phyloP scores from a whole-genome alignment of 2,888 invertebrate genomes.

The Troides helena region DNA sequence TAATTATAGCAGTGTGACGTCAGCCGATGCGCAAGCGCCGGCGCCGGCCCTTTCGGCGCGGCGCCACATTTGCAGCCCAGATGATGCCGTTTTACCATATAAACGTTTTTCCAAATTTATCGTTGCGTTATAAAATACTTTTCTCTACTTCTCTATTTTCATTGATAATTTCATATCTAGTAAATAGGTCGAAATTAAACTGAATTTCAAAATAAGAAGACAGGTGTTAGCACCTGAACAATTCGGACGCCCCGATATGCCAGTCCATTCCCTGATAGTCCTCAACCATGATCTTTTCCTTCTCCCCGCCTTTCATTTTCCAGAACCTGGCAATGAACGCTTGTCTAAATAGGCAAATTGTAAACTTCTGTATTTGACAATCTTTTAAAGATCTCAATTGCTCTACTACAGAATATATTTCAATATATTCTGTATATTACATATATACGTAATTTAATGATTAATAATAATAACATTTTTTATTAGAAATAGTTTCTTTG shows the following conservation, averaged over 20 bases:
- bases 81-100: conserved; percentile 50
- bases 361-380: background rate
- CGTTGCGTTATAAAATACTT: background rate
- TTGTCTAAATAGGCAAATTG: background rate
- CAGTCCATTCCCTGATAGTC: too few relatives aligned
- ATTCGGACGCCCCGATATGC: too few relatives aligned
- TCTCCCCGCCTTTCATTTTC: too few relatives aligned
- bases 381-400: background rate
- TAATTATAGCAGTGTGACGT: conserved; percentile 55
- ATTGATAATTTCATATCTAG: background rate
- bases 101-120: conserved; percentile 5
- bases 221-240: too few relatives aligned
- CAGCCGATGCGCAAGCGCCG: conserved; percentile 60
- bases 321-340: background rate
- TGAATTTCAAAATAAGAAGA: background rate
- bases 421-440: too few relatives aligned
- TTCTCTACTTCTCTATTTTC: background rate
- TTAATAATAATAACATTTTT: background rate
- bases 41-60: conserved; percentile 59
- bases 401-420: background rate
- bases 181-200: background rate
- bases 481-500: background rate
- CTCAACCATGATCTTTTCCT: too few relatives aligned
- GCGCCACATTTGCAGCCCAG: conserved; percentile 74
- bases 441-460: background rate